Evolutionary conservation across 2,797 vertebrate species (phyloP), one percentile per base, ranked within the genome.

Genomic region (Taeniopygia guttata): DNA sequence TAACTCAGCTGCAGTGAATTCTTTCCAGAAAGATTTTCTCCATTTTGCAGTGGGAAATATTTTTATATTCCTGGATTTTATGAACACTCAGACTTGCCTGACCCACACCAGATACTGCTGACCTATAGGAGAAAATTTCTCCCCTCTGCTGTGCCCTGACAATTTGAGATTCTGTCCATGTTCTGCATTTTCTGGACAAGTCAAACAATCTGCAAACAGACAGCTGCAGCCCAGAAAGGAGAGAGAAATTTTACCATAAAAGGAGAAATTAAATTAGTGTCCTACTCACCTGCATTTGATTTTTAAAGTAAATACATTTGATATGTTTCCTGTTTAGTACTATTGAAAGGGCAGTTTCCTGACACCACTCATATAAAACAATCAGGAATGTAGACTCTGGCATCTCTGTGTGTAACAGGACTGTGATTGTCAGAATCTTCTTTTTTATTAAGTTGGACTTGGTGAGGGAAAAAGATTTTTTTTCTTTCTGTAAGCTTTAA

Each of bases 381-480:
- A 80, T 93, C 74, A 84, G 58, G 38, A 85, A 83, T 59, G 85
- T 84, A 77, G 55, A 89, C 72, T 87, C 66, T 89, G 66, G 66
- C 56, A 76, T 80, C 46, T 52, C 36, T 94, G 40, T 51, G 66
- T 63, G 56, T 85, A 90, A 93, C 77, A 91, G 55, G 69, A 86
- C 69, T 74, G 85, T 89, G 89, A 81, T 91, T 92, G 87, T 94
- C 79, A 90, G 69, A 92, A 84, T 92, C 70, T 84, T 84, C 67
- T 88, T 94, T 96, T 91, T 97, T 96, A 95, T 96, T 88, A 95
- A 94, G 70, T 75, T 94, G 46, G 56, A 86, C 76, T 62, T 90
- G 66, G 40, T 88, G 89, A 84, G 94, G 82, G 27, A 68, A 69
- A 87, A 83, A 58, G 13, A 54, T 59, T 63, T 91, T 68, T 68